A percentile compares a stretch with the other conserved stretches of the same genome.
phyloP scores from a whole-genome alignment of 2,797 vertebrate species.

The Prunella strophiata region DNA sequence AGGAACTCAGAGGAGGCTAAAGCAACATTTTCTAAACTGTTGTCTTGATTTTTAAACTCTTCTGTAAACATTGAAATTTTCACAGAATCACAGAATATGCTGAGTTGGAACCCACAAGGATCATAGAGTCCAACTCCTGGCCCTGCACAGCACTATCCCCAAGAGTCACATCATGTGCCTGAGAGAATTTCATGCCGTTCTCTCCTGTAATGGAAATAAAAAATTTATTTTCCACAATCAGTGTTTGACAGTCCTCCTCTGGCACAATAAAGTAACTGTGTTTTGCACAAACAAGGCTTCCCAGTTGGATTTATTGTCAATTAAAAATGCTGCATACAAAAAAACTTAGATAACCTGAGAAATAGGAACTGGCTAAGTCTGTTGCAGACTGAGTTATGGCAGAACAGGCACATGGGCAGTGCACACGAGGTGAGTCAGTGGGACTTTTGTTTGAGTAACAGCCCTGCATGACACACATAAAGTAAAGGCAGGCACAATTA shows the following conservation, averaged over 20 bases:
- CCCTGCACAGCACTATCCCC: background rate
- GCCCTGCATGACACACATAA: background rate
- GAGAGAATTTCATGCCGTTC: background rate
- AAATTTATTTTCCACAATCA: background rate
- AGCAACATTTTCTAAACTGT: background rate
- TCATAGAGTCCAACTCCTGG: background rate
- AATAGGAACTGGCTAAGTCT: background rate
- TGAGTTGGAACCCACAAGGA: background rate
- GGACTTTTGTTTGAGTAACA: constrained; percentile 14
- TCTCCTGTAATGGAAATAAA: background rate
- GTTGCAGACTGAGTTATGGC: background rate
- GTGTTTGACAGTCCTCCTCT: background rate
- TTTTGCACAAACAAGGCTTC: background rate
- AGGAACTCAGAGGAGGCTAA: background rate
- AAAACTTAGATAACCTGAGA: background rate
- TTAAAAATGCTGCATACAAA: background rate
- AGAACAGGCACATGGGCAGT: background rate
- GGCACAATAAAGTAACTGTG: background rate
- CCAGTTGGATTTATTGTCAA: background rate
- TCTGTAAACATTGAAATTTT: background rate
- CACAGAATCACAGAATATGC: background rate
- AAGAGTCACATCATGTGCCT: background rate
- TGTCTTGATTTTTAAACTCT: background rate
- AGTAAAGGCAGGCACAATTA: constrained; percentile 14
- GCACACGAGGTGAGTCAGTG: background rate